A percentile compares a stretch with the other conserved stretches of the same genome.
Evolutionary conservation across 2,797 vertebrate genomes (phyloP).

Genomic region (Coracias cyanogaster): DNA sequence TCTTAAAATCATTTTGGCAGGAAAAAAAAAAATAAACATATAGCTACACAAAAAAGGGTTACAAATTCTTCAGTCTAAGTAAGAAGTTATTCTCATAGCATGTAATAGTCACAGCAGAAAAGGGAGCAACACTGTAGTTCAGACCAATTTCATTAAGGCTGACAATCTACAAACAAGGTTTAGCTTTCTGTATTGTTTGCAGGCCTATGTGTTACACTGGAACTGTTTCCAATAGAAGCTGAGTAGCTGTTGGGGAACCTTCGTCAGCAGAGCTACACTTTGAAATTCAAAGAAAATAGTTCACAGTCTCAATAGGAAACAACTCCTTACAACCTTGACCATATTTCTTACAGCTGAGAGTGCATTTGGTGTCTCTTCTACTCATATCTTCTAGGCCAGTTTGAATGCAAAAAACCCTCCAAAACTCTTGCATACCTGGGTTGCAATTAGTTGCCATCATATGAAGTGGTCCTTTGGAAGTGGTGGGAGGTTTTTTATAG

Average conservation of each 20-base stretch:
- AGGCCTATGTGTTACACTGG: not conserved
- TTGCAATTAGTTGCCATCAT: not conserved
- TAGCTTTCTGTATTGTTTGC: not conserved
- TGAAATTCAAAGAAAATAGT: not conserved
- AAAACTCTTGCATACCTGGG: not conserved
- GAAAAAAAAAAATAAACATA: not conserved
- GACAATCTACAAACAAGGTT: not conserved
- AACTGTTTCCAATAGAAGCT: not conserved
- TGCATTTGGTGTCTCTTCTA: not conserved
- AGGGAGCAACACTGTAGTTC: not conserved
- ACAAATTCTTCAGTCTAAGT: not conserved
- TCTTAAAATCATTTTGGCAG: not conserved
- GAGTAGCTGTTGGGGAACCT: not conserved
- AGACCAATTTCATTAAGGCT: not conserved
- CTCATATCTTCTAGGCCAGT: not conserved
- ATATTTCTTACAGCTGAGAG: not conserved
- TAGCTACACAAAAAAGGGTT: not conserved
- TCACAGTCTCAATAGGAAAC: not conserved
- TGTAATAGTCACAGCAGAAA: not conserved
- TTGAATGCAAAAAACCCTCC: not conserved
- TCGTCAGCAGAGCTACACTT: not conserved
- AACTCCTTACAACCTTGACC: not conserved
- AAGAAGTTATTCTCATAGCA: not conserved
- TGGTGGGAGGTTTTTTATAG: rapidly evolving
- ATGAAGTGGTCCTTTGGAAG: not conserved